Base-by-base conservation (phyloP, 92 coral and sea anemone species). In the Palythoa grandiflora region DNA sequence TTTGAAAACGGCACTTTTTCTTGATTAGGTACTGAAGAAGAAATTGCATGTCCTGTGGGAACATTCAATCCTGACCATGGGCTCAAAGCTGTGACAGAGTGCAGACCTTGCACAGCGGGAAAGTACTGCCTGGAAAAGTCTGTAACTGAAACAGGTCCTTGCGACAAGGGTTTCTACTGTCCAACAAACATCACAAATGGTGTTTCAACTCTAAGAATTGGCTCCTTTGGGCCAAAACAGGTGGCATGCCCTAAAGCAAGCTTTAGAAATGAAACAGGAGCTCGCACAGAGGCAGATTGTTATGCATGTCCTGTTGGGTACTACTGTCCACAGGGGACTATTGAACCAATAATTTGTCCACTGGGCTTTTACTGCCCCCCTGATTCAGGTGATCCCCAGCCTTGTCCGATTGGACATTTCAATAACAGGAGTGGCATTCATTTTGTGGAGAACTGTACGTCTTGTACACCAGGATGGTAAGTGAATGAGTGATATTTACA, bases 141-240 rank as follows among this genome's bases (percentile, higher is more conserved):
- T 48, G 78, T 52, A 35, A 20, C 9, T 8, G 96, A 94, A 44
- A 97, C 93, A 4, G 98, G 94, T 47, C 89, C 73, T 36, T 97
- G 99, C 73, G 73, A 81, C 63, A 89, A 86, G 53, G 99, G 99
- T 50, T 95, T 87, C 85, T 97, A 97, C 90, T 97, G 99, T 77
- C 99, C 99, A 65, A 97, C 98, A 28, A 95, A 97, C 81, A 95
- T 97, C 83, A 97, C 99, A 38, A 92, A 97, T 83, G 99, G 98
- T 52, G 97, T 97, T 28, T 97, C 98, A 13, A 89, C 92, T 71
- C 87, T 94, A 10, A 92, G 95, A 40, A 95, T 97, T 80, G 99
- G 99, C n/a, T 97, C 99, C 1, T 97, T 95, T 80, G 99, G 99
- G 5, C 96, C 99, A 1, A 84, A 75, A 13, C 99, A 97, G 90